Conservation (phyloP, 2,113 vertebrate genomes). For the Phyllostomus discolor region DNA sequence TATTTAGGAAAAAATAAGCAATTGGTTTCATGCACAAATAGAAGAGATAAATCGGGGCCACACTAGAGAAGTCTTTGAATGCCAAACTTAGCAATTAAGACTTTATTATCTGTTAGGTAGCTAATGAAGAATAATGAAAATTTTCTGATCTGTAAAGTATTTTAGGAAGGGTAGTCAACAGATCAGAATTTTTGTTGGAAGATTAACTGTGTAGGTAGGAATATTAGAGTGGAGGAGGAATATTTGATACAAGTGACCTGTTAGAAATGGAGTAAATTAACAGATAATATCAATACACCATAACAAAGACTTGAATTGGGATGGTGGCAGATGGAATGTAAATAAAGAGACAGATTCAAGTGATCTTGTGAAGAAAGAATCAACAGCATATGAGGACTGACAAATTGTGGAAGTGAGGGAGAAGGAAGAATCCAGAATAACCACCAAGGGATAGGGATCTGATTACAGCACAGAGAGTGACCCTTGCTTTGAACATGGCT, state of each 20-base stretch:
- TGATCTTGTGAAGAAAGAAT: neutral
- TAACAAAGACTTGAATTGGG: neutral
- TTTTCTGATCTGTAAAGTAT: neutral
- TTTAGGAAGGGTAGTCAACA: conserved; percentile 10
- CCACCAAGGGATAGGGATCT: neutral
- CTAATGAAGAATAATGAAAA: neutral
- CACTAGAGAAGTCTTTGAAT: neutral
- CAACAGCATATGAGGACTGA: neutral
- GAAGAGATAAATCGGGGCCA: neutral
- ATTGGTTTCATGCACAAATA: neutral
- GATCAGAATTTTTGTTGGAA: neutral
- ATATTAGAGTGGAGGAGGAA: neutral
- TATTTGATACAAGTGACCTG: neutral
- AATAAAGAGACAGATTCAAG: neutral
- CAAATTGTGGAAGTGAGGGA: neutral
- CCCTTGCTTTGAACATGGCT: neutral
- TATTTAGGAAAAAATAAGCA: conserved; percentile 22
- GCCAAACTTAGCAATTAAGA: neutral
- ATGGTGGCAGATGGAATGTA: neutral
- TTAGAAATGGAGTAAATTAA: neutral
- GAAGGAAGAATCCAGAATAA: neutral
- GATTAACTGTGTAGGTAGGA: neutral
- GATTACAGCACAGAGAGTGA: neutral
- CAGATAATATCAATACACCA: neutral
- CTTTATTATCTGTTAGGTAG: neutral